Conservation (phyloP, 2,113 vertebrate species). For the Pseudonaja textilis region DNA sequence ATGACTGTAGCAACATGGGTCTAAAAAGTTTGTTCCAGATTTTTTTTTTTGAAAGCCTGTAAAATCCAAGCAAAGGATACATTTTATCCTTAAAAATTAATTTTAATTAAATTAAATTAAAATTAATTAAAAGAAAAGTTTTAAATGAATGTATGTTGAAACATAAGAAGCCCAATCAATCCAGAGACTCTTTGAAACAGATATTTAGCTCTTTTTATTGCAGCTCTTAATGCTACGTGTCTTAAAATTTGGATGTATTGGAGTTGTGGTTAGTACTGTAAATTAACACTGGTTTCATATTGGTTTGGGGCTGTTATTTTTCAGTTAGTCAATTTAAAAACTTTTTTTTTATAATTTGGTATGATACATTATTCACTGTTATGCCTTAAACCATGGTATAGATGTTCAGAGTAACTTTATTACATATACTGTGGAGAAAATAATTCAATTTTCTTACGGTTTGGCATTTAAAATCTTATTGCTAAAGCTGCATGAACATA, state of each 20-base stretch:
- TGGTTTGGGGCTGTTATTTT: not conserved
- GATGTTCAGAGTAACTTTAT: constrained; percentile 24
- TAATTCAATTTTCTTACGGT: constrained; percentile 37
- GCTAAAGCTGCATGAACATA: constrained; percentile 38
- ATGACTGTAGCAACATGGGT: not conserved
- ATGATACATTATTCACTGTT: constrained; percentile 25
- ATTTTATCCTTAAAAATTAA: not conserved
- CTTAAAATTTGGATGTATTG: not conserved
- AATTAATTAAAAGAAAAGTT: not conserved
- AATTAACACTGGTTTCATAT: constrained; percentile 44
- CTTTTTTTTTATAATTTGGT: not conserved
- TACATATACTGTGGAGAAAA: constrained; percentile 35
- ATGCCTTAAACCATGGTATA: not conserved
- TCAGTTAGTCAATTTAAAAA: not conserved
- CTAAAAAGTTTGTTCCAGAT: not conserved
- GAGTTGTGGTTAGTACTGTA: not conserved
- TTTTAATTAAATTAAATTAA: too few species aligned
- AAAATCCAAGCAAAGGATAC: not conserved
- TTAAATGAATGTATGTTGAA: not conserved
- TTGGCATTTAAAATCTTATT: constrained; percentile 30
- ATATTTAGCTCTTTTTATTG: not conserved
- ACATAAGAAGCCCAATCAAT: not conserved
- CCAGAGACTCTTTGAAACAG: not conserved
- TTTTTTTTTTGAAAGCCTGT: not conserved
- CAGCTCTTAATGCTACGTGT: not conserved